Evolutionary conservation across 2,888 invertebrate species (phyloP).

Genomic region (Phaonia tiefii): DNA sequence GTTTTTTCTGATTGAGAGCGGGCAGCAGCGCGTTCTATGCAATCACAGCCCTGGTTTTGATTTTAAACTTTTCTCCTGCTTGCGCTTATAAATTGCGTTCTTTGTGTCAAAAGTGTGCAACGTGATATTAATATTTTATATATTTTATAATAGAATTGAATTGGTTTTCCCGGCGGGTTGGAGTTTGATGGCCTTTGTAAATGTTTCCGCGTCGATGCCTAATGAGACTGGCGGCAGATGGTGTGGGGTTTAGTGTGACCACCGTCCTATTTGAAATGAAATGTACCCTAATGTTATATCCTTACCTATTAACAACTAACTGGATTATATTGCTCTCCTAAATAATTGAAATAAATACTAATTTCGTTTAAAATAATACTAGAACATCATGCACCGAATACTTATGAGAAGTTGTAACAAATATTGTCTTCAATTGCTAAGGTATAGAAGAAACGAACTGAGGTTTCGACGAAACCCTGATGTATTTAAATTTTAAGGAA

Average conservation of each 20-base stretch:
- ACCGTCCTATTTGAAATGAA: not conserved
- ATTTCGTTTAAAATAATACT: not conserved
- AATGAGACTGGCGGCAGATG: constrained; percentile 6
- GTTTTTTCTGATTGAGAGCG: no score
- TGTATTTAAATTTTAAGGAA: no score
- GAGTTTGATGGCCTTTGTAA: not conserved
- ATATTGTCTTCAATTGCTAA: no score
- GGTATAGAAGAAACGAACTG: no score
- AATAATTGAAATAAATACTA: constrained; percentile 23
- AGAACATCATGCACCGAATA: no score
- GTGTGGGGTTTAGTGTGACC: not conserved
- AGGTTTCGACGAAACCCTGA: no score
- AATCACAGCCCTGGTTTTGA: not conserved
- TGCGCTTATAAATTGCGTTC: constrained; percentile 12
- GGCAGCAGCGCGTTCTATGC: no score
- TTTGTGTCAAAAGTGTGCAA: not conserved
- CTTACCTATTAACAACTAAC: constrained; percentile 9
- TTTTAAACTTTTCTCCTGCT: not conserved
- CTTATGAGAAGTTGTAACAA: no score
- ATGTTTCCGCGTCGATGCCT: not conserved
- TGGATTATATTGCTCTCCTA: not conserved
- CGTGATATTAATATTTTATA: constrained; percentile 6
- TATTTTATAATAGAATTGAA: constrained; percentile 28
- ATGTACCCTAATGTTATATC: constrained; percentile 15
- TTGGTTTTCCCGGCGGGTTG: not conserved